phyloP scores from a whole-genome alignment of 2,113 vertebrate genomes.

The Nibea albiflora region DNA sequence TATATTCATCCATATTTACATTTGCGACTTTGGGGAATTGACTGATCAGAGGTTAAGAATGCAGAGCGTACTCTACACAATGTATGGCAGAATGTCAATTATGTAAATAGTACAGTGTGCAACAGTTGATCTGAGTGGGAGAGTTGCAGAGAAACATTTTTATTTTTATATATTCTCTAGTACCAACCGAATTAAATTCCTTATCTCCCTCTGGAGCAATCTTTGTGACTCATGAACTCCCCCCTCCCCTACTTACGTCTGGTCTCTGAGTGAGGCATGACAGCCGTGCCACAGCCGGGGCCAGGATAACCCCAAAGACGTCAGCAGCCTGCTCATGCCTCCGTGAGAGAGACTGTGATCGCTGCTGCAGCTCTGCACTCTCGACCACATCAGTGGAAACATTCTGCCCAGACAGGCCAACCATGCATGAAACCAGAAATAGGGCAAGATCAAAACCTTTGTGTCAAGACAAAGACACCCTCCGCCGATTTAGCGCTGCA shows the following conservation, averaged over 20 bases:
- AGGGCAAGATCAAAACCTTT: slow-evolving; percentile 56
- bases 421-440: slow-evolving; percentile 65
- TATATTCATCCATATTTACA: slow-evolving; percentile 34
- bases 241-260: slow-evolving; percentile 65
- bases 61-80: neutral
- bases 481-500: slow-evolving; percentile 15
- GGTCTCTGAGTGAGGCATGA: slow-evolving; percentile 74
- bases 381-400: slow-evolving; percentile 78
- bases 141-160: slow-evolving; percentile 21
- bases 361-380: slow-evolving; percentile 53
- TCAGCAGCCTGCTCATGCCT: slow-evolving; percentile 70
- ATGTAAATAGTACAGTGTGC: slow-evolving; percentile 11
- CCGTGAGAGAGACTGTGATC: slow-evolving; percentile 65
- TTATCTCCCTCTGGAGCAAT: slow-evolving; percentile 72
- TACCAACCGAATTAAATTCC: slow-evolving; percentile 69
- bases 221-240: slow-evolving; percentile 60
- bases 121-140: neutral
- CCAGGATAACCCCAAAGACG: slow-evolving; percentile 80
- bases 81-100: neutral
- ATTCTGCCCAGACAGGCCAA: slow-evolving; percentile 61
- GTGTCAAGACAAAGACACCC: slow-evolving; percentile 44
- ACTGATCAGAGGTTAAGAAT: slow-evolving; percentile 23
- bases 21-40: slow-evolving; percentile 3
- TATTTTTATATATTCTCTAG: slow-evolving; percentile 23
- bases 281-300: slow-evolving; percentile 70